phyloP scores from a whole-genome alignment of 2,113 vertebrate genomes.

The Hydrochoerus hydrochaeris region DNA sequence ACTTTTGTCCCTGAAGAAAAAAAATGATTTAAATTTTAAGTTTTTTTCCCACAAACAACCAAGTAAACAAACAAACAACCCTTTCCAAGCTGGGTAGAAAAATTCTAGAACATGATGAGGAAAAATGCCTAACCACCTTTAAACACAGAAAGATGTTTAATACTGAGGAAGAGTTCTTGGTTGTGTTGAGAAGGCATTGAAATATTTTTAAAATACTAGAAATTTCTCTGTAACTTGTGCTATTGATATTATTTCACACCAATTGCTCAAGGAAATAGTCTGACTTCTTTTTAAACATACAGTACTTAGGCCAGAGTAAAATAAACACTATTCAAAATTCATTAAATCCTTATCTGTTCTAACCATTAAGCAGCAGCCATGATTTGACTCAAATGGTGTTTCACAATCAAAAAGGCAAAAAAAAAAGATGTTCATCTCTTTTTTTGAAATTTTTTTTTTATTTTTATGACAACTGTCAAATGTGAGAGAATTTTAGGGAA shows the following conservation, averaged over 20 bases:
- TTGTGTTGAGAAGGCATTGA: slow-evolving; percentile 54
- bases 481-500: background rate
- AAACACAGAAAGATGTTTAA: slow-evolving; percentile 81
- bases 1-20: slow-evolving; percentile 76
- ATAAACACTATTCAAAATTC: background rate
- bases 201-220: slow-evolving; percentile 66
- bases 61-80: slow-evolving; percentile 7
- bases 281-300: slow-evolving; percentile 27
- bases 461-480: background rate
- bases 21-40: slow-evolving; percentile 81
- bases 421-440: background rate
- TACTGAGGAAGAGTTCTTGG: slow-evolving; percentile 67
- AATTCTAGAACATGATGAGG: slow-evolving; percentile 66
- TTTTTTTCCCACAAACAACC: slow-evolving; percentile 19
- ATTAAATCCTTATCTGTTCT: background rate
- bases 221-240: background rate
- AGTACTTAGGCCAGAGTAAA: background rate
- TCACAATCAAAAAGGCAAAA: background rate
- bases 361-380: background rate
- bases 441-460: background rate
- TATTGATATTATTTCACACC: slow-evolving; percentile 11
- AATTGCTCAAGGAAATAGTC: background rate
- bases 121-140: slow-evolving; percentile 50
- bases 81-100: slow-evolving; percentile 75
- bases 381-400: background rate